These are phyloP conservation scores for Hippocampus mohnikei DNA, from an alignment of 2,113 vertebrate species.

Conservation along the genomic window DNA sequence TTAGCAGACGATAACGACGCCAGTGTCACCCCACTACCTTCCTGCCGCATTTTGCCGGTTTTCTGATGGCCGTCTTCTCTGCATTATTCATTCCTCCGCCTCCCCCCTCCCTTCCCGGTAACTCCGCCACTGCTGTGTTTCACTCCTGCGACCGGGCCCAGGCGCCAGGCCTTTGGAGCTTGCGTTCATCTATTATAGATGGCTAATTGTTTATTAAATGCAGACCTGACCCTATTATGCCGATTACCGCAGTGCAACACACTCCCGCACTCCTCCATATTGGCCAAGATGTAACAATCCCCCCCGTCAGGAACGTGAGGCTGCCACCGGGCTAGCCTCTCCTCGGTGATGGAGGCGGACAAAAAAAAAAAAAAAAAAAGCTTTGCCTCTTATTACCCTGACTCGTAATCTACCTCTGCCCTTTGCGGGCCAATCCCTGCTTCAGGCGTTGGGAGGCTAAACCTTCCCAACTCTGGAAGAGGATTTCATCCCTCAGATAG, in stretches of 20 bases:
- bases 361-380: slow-evolving; percentile 60
- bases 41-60: slow-evolving; percentile 46
- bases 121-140: slow-evolving; percentile 9
- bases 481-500: slow-evolving; percentile 67
- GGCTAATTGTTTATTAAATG: slow-evolving; percentile 83
- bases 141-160: slow-evolving; percentile 53
- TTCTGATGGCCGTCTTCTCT: slow-evolving; percentile 66
- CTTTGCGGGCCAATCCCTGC: slow-evolving; percentile 67
- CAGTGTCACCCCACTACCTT: slow-evolving; percentile 1
- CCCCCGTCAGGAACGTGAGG: no score
- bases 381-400: slow-evolving; percentile 66
- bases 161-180: slow-evolving; percentile 64
- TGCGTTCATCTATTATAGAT: slow-evolving; percentile 78
- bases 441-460: slow-evolving; percentile 59
- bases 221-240: slow-evolving; percentile 77
- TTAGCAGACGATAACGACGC: slow-evolving; percentile 73
- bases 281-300: slow-evolving; percentile 60
- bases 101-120: slow-evolving; percentile 10
- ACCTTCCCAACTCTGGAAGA: slow-evolving; percentile 53
- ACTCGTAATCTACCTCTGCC: slow-evolving; percentile 70
- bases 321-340: slow-evolving; percentile 37
- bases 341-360: slow-evolving; percentile 46
- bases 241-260: slow-evolving; percentile 61
- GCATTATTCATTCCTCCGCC: slow-evolving; percentile 75
- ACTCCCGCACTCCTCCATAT: slow-evolving; percentile 57